Base-by-base conservation (phyloP, 23 tunicate species). In the Trididemnum nubilum region DNA sequence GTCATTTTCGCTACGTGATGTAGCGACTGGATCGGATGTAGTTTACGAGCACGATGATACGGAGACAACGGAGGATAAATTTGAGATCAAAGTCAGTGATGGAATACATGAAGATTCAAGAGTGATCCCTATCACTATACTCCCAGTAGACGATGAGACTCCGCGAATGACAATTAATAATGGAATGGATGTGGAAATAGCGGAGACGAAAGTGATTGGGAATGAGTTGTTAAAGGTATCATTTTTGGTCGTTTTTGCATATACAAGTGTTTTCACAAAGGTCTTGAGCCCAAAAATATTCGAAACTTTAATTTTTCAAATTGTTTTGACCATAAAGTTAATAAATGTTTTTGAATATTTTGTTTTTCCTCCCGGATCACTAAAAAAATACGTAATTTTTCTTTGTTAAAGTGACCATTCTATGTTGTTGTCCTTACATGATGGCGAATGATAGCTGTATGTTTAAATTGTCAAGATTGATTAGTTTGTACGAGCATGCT, bases 121-220 rank as follows among this genome's bases (percentile, higher is more conserved):
- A 77, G 64, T 79, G 19, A 90, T 95, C 30, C 89, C 92, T 19
- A 90, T 95, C 81, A 64, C 71, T 0, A 80, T 95, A 24, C 64
- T 85, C n/a, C 99, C 96, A n/a, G 96, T 95, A 5, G 99, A 95
- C 74, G 99, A 95, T 78, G 99, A 95, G 79, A 90, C 99, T 1
- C 99, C 99, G 33, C 71, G 99, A 26, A 79, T 95, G 91, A 90
- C 89, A 26, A 95, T 95, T 33, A 95, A 95, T 65, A 89, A 86
- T 71, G 99, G 99, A 78, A 76, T 95, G 21, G 92, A 89, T 72
- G 89, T 95, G 64, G 99, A 88, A 35, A 44, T 93, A 18, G 51
- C 50, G 29, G 89, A 87, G 50, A 81, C 89, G 0, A 81, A 71
- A 79, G 72, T 83, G 49, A 87, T 93, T 36, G 78, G 82, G 36